Evolutionary conservation across 53 echinoderm and acorn worm species (phyloP).

Genomic region (Holothuria leucospilota): DNA sequence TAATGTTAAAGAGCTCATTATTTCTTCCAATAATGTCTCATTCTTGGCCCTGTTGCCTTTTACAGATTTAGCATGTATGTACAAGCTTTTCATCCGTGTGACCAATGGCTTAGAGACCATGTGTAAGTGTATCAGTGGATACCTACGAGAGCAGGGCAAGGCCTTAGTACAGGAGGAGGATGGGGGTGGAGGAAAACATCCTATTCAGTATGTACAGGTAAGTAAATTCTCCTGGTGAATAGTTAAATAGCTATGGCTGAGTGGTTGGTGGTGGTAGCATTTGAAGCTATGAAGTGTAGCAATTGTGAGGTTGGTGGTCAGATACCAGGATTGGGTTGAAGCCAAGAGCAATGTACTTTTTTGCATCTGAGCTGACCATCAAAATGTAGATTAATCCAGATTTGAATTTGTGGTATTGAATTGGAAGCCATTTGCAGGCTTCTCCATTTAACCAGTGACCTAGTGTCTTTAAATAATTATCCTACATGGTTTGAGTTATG

Average conservation of each 20-base stretch:
- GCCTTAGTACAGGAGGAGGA: constrained; percentile 96
- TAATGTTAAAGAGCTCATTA: neutral
- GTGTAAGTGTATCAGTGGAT: constrained; percentile 97
- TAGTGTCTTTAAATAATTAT: too few species aligned
- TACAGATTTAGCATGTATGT: constrained; percentile 97
- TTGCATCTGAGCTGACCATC: too few species aligned
- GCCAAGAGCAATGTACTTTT: too few species aligned
- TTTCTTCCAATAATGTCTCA: neutral
- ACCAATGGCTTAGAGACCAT: constrained; percentile 91
- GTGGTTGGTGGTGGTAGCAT: neutral
- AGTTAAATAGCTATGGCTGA: neutral
- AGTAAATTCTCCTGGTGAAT: neutral
- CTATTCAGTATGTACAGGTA: constrained; percentile 98
- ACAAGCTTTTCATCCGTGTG: constrained; percentile 97
- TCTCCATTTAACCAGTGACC: too few species aligned
- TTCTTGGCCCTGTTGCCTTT: neutral
- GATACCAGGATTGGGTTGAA: too few species aligned
- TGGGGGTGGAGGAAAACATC: constrained; percentile 80
- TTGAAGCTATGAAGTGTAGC: too few species aligned
- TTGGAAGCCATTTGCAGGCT: too few species aligned
- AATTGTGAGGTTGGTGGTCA: too few species aligned
- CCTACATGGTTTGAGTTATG: too few species aligned
- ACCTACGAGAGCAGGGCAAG: constrained; percentile 98
- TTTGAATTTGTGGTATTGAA: too few species aligned
- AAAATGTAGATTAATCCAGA: too few species aligned